A percentile compares a stretch with the other conserved stretches of the same genome.
Conservation (phyloP, 64 coral and sea anemone genomes). For the Porites australiensis region DNA sequence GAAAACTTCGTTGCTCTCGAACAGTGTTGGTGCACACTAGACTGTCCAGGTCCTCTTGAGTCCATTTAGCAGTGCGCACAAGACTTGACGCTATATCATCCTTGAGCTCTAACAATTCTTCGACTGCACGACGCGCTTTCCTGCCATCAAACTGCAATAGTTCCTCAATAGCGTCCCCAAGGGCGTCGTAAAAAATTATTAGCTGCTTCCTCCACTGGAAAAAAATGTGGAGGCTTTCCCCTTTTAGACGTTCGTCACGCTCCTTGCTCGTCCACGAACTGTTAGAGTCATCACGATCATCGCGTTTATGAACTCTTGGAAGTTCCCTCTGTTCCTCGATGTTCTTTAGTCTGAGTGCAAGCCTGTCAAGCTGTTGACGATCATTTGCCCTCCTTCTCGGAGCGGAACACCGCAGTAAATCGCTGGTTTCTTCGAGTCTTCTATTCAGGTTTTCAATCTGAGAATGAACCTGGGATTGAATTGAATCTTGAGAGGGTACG, state of each 20-base stretch:
- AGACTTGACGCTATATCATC: constrained; percentile 10
- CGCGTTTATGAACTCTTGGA: not conserved
- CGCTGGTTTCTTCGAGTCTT: constrained; percentile 33
- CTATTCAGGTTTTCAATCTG: constrained; percentile 39
- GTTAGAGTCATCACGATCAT: not conserved
- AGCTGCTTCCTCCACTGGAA: constrained; percentile 29
- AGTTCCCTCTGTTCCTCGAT: not conserved
- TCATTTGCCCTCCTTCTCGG: not conserved
- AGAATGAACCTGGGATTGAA: constrained; percentile 7
- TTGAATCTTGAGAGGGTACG: not conserved
- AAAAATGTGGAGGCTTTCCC: constrained; percentile 18
- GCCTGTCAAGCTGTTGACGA: not conserved
- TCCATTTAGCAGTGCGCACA: not conserved
- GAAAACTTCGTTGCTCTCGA: not conserved
- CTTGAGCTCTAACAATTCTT: constrained; percentile 29
- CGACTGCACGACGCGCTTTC: not conserved
- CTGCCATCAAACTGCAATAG: not conserved
- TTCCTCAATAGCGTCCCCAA: constrained; percentile 14
- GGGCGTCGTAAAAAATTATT: constrained; percentile 7
- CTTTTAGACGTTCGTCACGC: not conserved
- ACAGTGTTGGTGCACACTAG: not conserved
- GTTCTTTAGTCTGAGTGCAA: not conserved
- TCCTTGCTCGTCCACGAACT: not conserved
- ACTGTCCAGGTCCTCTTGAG: not conserved
- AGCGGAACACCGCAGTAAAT: not conserved